Base-by-base conservation (phyloP, 2,113 vertebrate species). In the Corynorhinus townsendii region DNA sequence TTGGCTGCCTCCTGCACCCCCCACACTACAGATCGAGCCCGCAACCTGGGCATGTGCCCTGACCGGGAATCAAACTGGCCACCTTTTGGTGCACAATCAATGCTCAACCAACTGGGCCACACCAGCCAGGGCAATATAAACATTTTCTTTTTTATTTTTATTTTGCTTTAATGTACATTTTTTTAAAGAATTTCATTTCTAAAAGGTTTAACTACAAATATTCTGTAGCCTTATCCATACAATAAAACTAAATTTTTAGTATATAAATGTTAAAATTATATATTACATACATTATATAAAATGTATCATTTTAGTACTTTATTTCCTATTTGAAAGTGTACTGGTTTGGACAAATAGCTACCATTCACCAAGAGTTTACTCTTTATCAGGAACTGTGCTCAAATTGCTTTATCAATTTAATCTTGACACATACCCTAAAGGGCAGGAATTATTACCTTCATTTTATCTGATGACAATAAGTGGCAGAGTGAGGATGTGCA, bases 131-230 rank as follows among this genome's bases (percentile, higher is more conserved):
- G 54, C 54, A 56, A 56, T 24, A 56, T 24, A 56, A 56, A 56
- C 22, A 24, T 56, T 56, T 56, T 56, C 7, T 66, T 52, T 56
- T 40, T 38, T 40, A 40, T 77, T 81, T 85, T 47, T 10, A 38
- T 38, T 92, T 89, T 89, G 84, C 47, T 83, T 77, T 91, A 68
- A 52, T 6, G 11, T 47, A 71, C 14, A 47, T 20, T 14, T 26
- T 81, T 35, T 93, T 87, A 93, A 90, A 72, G 49, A 59, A 66
- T 35, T 93, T 79, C 52, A 73, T 93, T 90, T 79, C n/a, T 35
- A 73, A 79, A 26, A 33, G 76, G 52, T 90, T 45, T 90, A 87
- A 66, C 64, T 47, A 66, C 24, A 95, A 79, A 56, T 80, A 68
- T 20, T 69, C 72, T 76, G 19, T 40, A 38, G 35, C 49, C 19